phyloP scores from a whole-genome alignment of 2,797 vertebrate species.

The Anguilla obscura region DNA sequence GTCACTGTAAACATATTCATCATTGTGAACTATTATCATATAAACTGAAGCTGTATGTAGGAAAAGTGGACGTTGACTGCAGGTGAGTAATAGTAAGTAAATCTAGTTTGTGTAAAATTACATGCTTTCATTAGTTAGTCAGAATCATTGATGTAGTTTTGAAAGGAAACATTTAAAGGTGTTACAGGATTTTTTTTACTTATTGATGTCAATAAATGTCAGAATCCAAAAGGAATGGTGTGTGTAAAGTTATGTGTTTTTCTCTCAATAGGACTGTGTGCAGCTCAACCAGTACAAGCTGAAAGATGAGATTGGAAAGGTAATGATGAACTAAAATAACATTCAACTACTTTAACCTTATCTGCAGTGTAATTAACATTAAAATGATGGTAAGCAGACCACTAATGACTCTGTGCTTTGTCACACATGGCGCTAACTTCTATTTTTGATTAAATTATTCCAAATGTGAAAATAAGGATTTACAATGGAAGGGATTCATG shows the following conservation, averaged over 20 bases:
- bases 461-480: neutral
- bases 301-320: slow-evolving; percentile 99
- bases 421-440: neutral
- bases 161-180: neutral
- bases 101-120: neutral
- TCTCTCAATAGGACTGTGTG: slow-evolving; percentile 85
- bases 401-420: neutral
- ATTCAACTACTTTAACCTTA: neutral
- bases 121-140: neutral
- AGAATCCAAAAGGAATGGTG: neutral
- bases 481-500: neutral
- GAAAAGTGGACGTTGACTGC: neutral
- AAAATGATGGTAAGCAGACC: neutral
- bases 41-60: neutral
- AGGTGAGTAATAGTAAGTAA: neutral
- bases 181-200: neutral
- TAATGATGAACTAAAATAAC: slow-evolving; percentile 54
- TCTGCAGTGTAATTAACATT: neutral
- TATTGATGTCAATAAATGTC: neutral
- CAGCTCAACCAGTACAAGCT: slow-evolving; percentile 98
- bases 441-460: neutral
- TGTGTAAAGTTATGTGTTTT: neutral
- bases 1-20: neutral
- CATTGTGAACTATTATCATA: neutral
- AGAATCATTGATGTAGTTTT: neutral